phyloP scores from a whole-genome alignment of 2,113 vertebrate species.

The Brachypodius melanocephalos region DNA sequence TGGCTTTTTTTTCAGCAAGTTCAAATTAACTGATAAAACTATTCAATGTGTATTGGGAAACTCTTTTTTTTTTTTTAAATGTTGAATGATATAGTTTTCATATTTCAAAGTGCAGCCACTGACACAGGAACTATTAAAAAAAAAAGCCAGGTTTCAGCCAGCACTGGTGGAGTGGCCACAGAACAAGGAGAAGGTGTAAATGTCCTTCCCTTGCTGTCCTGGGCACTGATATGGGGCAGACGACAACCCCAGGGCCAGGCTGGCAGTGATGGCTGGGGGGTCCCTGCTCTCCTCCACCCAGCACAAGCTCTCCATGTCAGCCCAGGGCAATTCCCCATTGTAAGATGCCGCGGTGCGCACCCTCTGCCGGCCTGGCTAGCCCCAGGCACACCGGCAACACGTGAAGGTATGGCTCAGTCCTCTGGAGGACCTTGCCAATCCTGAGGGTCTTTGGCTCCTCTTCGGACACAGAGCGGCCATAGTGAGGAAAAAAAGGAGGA shows the following conservation, averaged over 20 bases:
- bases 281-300: not conserved
- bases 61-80: not conserved
- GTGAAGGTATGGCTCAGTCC: too few relatives aligned
- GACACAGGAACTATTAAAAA: not conserved
- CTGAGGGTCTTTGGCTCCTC: too few relatives aligned
- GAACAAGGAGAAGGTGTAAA: not conserved
- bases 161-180: not conserved
- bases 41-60: not conserved
- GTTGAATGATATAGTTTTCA: not conserved
- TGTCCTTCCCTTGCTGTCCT: slow-evolving; percentile 66
- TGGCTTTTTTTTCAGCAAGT: not conserved
- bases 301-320: accelerated
- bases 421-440: too few relatives aligned
- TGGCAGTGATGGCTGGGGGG: not conserved
- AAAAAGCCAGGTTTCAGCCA: not conserved
- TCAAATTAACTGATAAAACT: slow-evolving; percentile 27
- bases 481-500: too few relatives aligned
- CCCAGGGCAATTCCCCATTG: not conserved
- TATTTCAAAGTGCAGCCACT: not conserved
- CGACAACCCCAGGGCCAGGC: slow-evolving; percentile 62
- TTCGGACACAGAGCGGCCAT: too few relatives aligned
- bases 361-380: too few relatives aligned
- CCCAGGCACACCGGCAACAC: too few relatives aligned
- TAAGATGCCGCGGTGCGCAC: too few relatives aligned
- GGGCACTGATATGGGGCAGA: slow-evolving; percentile 68